Base-by-base conservation (phyloP, 2,888 invertebrate species). In the Meghimatium bilineatum region DNA sequence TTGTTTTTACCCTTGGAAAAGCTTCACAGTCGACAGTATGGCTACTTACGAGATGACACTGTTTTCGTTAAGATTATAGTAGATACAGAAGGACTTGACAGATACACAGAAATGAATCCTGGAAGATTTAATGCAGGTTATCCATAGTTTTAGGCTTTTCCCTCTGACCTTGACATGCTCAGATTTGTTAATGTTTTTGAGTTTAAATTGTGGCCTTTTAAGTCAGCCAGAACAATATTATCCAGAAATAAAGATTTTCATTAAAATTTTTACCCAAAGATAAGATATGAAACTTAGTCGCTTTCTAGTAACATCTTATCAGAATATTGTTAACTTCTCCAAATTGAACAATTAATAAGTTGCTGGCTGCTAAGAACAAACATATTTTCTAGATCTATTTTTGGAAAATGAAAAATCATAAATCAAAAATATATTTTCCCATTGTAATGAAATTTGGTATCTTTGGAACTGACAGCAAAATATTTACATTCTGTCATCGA, bases 1-100 rank as follows among this genome's bases (percentile, higher is more conserved):
- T 85, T 92, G 78, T 93, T 93, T 85, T 87, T 91, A 69, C 88
- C 89, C 0, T 86, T 91, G 29, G 79, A 88, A 26, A 87, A 91
- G 63, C 85, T 91, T 23, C 88, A 89, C 44, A 88, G 87, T 63
- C 84, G 87, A 23, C 86, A 84, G 52, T 80, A 85, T 29, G 89
- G 88, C 5, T 92, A 90, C 86, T 88, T 92, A n/a, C 90, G 89
- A 79, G 92, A 92, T 84, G 91, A 92, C 80, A 88, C 89, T 8
- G 89, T 91, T 86, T 92, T 90, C 85, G 88, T 92, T 52, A 91
- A 91, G 83, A 89, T 92, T 67, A 86, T 89, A 10, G 91, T 92
- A 60, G 88, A 88, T 26, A 86, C 85, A n/a, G 86, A 86, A 20
- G 86, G 86, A 20, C 76, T 87, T 52, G 86, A 86, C 44, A 85